Evolutionary conservation across 1,140 invertebrate genomes (phyloP).

Genomic region (Harlomillsia oculata): DNA sequence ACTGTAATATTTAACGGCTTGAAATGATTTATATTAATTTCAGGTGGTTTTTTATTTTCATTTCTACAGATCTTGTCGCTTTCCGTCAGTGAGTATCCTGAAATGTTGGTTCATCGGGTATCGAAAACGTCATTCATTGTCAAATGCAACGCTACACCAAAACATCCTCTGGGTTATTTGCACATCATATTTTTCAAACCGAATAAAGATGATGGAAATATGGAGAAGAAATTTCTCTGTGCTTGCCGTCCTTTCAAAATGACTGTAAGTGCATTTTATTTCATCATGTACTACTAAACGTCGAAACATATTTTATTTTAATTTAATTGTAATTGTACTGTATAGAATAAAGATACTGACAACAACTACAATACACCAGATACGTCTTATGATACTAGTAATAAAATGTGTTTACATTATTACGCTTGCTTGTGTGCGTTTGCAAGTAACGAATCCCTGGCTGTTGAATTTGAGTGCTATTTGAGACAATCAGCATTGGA

Average conservation of each 20-base stretch:
- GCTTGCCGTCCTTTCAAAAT: constrained; percentile 54
- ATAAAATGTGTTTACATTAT: constrained; percentile 42
- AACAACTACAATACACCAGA: neutral
- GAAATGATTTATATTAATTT: neutral
- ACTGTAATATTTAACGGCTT: neutral
- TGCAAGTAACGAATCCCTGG: constrained; percentile 58
- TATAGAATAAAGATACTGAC: constrained; percentile 32
- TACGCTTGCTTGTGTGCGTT: constrained; percentile 71
- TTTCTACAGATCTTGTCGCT: constrained; percentile 10
- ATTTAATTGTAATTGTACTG: too few relatives aligned
- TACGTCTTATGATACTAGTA: constrained; percentile 1
- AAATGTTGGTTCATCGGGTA: constrained; percentile 63
- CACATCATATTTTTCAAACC: constrained; percentile 56
- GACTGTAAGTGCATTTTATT: constrained; percentile 5
- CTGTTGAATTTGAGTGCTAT: constrained; percentile 57
- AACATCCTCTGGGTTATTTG: constrained; percentile 63
- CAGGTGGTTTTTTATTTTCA: neutral
- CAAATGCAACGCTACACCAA: constrained; percentile 57
- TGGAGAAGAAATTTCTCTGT: constrained; percentile 55
- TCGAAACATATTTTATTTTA: too few relatives aligned
- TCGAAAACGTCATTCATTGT: constrained; percentile 68
- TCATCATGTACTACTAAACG: too few relatives aligned
- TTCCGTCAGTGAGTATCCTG: constrained; percentile 34
- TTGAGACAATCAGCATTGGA: too few relatives aligned
- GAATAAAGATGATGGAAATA: constrained; percentile 45